phyloP scores from a whole-genome alignment of 2,888 invertebrate species.

The Chrysolina haemoptera region DNA sequence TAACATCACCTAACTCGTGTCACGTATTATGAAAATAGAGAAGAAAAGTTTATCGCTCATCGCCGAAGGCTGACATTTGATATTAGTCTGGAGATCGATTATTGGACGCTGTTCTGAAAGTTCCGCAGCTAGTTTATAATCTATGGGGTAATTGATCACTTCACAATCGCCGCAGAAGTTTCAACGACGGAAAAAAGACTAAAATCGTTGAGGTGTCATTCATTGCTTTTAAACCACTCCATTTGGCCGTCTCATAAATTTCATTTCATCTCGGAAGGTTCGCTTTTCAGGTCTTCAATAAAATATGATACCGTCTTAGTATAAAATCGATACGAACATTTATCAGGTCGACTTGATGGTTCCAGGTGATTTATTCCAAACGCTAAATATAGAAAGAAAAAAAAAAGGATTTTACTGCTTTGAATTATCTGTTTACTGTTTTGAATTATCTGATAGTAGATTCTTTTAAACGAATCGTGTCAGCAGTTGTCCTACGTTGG shows the following conservation, averaged over 20 bases:
- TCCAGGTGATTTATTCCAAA: background rate
- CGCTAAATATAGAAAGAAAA: background rate
- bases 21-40: constrained; percentile 4
- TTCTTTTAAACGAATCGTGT: no score
- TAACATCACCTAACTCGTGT: background rate
- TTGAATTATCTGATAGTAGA: no score
- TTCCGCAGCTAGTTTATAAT: background rate
- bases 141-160: constrained; percentile 3
- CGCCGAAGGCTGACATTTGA: background rate
- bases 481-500: no score
- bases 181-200: background rate
- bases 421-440: no score
- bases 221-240: constrained; percentile 9
- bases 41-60: constrained; percentile 7
- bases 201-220: constrained; percentile 16
- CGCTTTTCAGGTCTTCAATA: background rate
- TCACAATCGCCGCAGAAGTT: constrained; percentile 1
- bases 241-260: constrained; percentile 9
- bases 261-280: background rate
- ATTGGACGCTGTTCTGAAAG: background rate
- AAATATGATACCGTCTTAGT: background rate
- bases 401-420: background rate
- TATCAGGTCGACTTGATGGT: background rate
- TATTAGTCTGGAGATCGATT: constrained; percentile 1
- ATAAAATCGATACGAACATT: constrained; percentile 1